Evolutionary conservation across 2,888 invertebrate genomes (phyloP).

Genomic region (Cataglyphis albicans): DNA sequence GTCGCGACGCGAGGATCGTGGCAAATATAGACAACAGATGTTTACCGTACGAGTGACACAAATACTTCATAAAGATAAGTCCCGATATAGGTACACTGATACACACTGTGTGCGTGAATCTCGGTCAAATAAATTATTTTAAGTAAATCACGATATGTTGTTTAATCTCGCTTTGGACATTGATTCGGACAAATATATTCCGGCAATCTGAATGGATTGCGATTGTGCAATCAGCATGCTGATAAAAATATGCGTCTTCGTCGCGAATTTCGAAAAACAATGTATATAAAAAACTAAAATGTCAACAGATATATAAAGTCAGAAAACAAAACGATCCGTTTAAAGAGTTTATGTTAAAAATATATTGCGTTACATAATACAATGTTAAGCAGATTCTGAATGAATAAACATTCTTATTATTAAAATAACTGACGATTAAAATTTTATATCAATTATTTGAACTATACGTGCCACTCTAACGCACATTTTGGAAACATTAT

Average conservation of each 20-base stretch:
- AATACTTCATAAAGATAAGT: background rate
- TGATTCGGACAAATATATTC: constrained; percentile 14
- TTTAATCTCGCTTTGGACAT: constrained; percentile 3
- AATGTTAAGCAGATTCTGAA: background rate
- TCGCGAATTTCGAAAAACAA: background rate
- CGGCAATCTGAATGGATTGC: background rate
- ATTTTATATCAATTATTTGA: constrained; percentile 19
- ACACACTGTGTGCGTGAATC: background rate
- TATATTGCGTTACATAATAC: background rate
- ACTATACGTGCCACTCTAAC: background rate
- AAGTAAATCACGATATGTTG: background rate
- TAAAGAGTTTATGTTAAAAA: constrained; percentile 14
- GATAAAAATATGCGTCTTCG: background rate
- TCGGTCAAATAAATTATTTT: background rate
- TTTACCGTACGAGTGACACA: background rate
- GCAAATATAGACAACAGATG: too few species aligned
- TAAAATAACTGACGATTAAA: background rate
- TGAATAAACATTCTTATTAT: background rate
- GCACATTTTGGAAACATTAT: background rate
- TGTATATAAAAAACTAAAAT: constrained; percentile 18
- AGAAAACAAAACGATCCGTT: background rate
- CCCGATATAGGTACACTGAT: background rate
- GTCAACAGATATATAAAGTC: constrained; percentile 6
- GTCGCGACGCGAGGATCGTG: constrained; percentile 5
- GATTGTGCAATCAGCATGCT: background rate